Evolutionary conservation across 2,888 invertebrate species (phyloP), one percentile per base, ranked within the genome.

Genomic region (Anthrax anthrax): DNA sequence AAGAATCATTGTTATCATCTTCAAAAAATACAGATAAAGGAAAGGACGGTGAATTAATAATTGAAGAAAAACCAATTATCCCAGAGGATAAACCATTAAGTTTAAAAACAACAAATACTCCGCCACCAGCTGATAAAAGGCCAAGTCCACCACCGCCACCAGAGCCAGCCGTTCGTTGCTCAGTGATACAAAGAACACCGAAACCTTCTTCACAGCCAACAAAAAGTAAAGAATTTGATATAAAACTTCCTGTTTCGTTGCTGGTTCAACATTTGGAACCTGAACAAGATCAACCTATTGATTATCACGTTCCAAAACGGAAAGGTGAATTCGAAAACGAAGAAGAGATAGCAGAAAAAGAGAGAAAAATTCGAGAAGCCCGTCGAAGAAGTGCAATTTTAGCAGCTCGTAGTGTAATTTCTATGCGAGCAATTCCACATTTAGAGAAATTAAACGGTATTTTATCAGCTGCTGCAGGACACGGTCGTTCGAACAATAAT

Each of bases 201-300:
- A 60, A 60, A 44, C 56, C 60, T 58, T 63, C 55, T 62, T 59
- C 55, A 43, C 51, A 50, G 23, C 27, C 44, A 43, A 23, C 42
- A 19, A 34, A 42, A 39, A 36, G 47, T 37, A 40, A 72, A 58
- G 72, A 73, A 53, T 52, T 67, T 37, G 74, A 75, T 46, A 70
- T 74, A 16, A 70, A 69, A 46, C 63, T 76, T 54, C 76, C 76
- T 41, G 56, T 71, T 40, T 69, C 73, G 37, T 56, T 73, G 50
- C 71, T 73, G 8, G 51, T 62, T 27, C 62, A 63, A 36, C 61
- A 67, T 47, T 27, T 47, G 18, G 81, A 80, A 57, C 82, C 82
- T 1, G 82, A 81, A 62, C 83, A 86, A 67, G 88, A 89, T 50
- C 88, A 88, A 57, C 89, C 89, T 0, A 89, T 89, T 50, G 88